These are phyloP conservation scores for human DNA, from an alignment of 2,113 vertebrate genomes.

Conservation along the genomic window DNA sequence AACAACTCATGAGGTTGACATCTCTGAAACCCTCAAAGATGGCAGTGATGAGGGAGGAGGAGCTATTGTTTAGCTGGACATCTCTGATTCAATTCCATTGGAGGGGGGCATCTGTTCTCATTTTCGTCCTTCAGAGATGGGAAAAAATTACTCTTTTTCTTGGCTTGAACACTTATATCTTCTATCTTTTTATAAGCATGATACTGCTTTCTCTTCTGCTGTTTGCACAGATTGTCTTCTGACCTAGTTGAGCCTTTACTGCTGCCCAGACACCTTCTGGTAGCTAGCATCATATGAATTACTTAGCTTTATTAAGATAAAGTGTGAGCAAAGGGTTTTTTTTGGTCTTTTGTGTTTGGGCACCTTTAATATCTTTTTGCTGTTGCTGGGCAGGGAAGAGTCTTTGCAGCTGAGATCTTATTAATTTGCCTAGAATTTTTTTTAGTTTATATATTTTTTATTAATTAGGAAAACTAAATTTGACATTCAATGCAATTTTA, in stretches of 20 bases:
- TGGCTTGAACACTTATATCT: neutral
- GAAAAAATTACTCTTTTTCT: neutral
- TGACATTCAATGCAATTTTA: neutral
- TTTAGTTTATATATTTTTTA: neutral
- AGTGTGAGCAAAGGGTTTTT: neutral
- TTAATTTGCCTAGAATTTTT: neutral
- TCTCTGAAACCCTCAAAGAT: neutral
- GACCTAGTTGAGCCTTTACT: neutral
- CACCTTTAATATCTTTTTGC: neutral
- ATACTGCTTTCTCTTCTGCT: neutral
- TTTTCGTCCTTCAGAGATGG: neutral
- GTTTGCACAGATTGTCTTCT: neutral
- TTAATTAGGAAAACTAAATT: constrained; percentile 16
- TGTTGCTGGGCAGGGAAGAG: neutral
- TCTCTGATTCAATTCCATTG: neutral
- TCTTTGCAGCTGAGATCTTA: constrained; percentile 11
- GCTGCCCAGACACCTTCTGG: neutral
- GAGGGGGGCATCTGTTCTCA: neutral
- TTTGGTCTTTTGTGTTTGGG: neutral
- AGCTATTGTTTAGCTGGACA: neutral
- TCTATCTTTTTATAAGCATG: neutral
- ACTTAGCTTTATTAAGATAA: neutral
- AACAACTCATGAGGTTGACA: neutral
- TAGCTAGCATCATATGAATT: neutral
- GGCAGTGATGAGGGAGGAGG: neutral